Evolutionary conservation across 2,797 vertebrate species (phyloP).

Genomic region (Tragelaphus eurycerus): DNA sequence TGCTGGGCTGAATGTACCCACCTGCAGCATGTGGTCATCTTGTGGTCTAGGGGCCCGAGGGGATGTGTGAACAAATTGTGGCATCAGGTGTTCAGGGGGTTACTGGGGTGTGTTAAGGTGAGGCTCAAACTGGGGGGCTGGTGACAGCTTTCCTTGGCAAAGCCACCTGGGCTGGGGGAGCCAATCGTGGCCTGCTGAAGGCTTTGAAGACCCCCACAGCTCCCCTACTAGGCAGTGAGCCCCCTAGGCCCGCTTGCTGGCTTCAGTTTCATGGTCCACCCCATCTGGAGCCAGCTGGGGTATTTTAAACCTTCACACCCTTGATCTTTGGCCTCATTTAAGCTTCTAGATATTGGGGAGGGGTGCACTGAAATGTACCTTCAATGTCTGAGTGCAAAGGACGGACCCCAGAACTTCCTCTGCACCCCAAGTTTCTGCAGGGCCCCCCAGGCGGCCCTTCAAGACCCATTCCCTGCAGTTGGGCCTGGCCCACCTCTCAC

Average conservation of each 20-base stretch:
- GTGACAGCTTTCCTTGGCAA: background rate
- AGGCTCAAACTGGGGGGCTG: background rate
- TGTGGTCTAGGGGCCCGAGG: background rate
- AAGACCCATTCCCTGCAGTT: background rate
- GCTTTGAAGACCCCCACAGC: background rate
- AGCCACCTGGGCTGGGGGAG: background rate
- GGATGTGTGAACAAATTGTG: no score
- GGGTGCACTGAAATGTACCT: background rate
- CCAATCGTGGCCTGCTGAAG: background rate
- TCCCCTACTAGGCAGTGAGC: background rate
- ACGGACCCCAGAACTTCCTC: no score
- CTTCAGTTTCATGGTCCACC: rapidly evolving
- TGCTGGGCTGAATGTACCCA: rapidly evolving
- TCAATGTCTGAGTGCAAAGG: background rate
- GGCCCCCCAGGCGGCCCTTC: background rate
- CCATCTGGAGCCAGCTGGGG: background rate
- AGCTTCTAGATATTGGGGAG: background rate
- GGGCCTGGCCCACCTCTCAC: background rate
- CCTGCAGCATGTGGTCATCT: background rate
- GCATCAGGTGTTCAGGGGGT: background rate
- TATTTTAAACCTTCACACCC: background rate
- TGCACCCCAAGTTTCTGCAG: background rate
- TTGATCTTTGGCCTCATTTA: background rate
- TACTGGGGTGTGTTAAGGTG: background rate
- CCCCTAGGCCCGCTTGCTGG: background rate